Evolutionary conservation across 2,113 vertebrate genomes (phyloP), one percentile per base, ranked within the genome.

Genomic region (Zosterops lateralis): DNA sequence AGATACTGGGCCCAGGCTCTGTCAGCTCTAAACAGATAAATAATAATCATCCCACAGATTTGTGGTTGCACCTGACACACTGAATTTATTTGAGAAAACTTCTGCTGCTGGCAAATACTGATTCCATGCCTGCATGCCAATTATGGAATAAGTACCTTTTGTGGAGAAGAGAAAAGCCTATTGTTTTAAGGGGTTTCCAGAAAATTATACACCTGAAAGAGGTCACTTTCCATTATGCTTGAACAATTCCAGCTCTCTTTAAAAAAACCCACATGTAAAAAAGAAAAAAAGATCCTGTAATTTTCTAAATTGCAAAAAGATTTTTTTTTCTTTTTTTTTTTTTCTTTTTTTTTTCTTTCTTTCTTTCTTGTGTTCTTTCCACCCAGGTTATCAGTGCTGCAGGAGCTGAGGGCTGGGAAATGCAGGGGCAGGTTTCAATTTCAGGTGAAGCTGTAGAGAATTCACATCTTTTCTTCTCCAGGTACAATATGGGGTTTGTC

Each of bases 191-290:
- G 45, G 10, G 2, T 19, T 89, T 89, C 68, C 44, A 88, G 87
- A 57, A 95, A 95, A 95, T 92, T 88, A 78, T 6, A 78, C 57
- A 88, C 87, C 94, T 96, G 64, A 88, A 83, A 74, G 82, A 86
- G 94, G 94, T 90, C 93, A 78, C 72, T 80, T 94, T 24, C 64
- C 22, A 32, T 77, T 61, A 18, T 0, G 0, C 65, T 53, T 53
- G 67, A 87, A 74, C 51, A 74, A 54, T 84, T 86, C 42, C 61
- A 29, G 17, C 68, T 75, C 47, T 61, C 72, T 84, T 71, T 24
- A 66, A 62, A 80, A 44, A 65, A 24, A 7, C 9, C 1, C 0
- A 0, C 17, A 7, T 6, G 5, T 9, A 19, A 26, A 67, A 86
- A 78, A 24, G 4, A 28, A 60, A 60, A n/a, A n/a, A 92, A 68